A percentile compares a stretch with the other conserved stretches of the same genome.
phyloP scores from a whole-genome alignment of 2,888 invertebrate species.

The Hydropsyche betteni region DNA sequence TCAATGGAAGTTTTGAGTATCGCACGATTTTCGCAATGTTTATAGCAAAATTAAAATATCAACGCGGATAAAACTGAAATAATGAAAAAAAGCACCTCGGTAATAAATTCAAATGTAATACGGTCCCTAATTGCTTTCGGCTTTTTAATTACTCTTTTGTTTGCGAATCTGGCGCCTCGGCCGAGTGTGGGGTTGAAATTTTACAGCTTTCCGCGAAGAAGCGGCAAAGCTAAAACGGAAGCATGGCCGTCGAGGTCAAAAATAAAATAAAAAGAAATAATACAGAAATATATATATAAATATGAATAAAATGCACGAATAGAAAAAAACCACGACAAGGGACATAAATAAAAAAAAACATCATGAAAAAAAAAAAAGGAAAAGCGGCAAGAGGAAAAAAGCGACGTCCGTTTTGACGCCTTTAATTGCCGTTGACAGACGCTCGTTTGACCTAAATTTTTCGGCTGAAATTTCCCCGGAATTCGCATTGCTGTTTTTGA shows the following conservation, averaged over 20 bases:
- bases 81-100: constrained; percentile 5
- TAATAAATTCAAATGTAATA: constrained; percentile 35
- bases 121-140: constrained; percentile 39
- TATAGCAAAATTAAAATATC: background rate
- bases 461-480: background rate
- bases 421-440: constrained; percentile 24
- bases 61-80: constrained; percentile 14
- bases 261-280: too few relatives aligned
- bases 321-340: too few relatives aligned
- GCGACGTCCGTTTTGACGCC: constrained; percentile 32
- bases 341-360: too few relatives aligned
- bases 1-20: too few relatives aligned
- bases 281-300: too few relatives aligned
- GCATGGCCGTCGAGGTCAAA: background rate
- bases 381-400: constrained; percentile 4
- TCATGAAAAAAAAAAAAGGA: constrained; percentile 4
- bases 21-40: background rate
- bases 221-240: constrained; percentile 13
- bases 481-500: constrained; percentile 1
- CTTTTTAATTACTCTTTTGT: constrained; percentile 45
- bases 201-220: constrained; percentile 32
- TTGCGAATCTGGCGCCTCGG: constrained; percentile 23
- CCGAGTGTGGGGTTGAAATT: constrained; percentile 16
- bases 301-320: too few relatives aligned
- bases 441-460: constrained; percentile 13